A percentile compares a stretch with the other conserved stretches of the same genome.
phyloP scores from a whole-genome alignment of 2,888 invertebrate genomes.

The Eupelmus urozonus region DNA sequence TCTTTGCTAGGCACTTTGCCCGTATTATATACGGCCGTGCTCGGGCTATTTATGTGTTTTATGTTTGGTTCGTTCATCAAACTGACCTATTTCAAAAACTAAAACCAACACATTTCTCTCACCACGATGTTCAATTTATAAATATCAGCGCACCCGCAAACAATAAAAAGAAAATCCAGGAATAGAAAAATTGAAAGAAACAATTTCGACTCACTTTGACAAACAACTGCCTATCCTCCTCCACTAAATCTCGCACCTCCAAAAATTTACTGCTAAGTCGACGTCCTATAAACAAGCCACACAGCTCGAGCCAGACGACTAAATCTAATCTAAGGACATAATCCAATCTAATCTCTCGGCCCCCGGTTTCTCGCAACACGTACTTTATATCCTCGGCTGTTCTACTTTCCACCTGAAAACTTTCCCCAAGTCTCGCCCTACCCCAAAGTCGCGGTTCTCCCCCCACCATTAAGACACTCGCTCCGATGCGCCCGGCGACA shows the following conservation, averaged over 20 bases:
- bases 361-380: constrained; percentile 19
- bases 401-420: constrained; percentile 18
- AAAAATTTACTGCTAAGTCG: neutral
- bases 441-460: neutral
- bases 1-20: too few relatives aligned
- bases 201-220: too few relatives aligned
- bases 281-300: neutral
- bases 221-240: too few relatives aligned
- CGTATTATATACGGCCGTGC: too few relatives aligned
- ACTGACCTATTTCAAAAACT: too few relatives aligned
- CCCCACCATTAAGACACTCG: neutral
- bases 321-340: constrained; percentile 40
- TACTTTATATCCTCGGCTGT: constrained; percentile 3
- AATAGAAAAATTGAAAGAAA: neutral
- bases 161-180: neutral
- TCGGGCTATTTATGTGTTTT: too few relatives aligned
- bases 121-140: too few relatives aligned
- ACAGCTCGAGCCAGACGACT: constrained; percentile 3
- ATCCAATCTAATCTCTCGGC: constrained; percentile 37
- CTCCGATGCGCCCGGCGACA: too few relatives aligned
- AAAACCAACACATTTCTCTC: too few relatives aligned
- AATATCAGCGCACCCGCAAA: too few relatives aligned
- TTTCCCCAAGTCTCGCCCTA: neutral
- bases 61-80: too few relatives aligned
- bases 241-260: neutral